Base-by-base conservation (phyloP, 2,113 vertebrate species). In the Paramormyrops kingsleyae region DNA sequence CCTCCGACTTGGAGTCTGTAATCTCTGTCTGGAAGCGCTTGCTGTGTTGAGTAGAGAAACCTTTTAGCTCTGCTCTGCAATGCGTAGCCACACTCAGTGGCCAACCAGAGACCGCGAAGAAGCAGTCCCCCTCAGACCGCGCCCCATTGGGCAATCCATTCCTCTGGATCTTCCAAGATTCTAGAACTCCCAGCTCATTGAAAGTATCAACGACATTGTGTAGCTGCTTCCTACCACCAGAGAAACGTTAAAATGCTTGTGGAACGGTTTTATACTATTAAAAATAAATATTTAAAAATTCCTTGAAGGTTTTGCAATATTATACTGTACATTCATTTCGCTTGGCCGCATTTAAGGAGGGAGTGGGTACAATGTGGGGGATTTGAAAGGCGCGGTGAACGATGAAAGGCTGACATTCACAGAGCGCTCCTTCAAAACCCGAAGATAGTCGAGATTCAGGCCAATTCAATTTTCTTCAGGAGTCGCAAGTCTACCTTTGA, bases 401-500 rank as follows among this genome's bases (percentile, higher is more conserved):
- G 47, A 39, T 53, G 21, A 56, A 87, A 56, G 88, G 47, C 15
- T 83, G 49, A 10, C 47, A 89, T 77, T 83, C 88, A 56, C 52
- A 39, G 31, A 83, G 88, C 70, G 44, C n/a, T 15, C 49, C 35
- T 46, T 89, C 27, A 35, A 12, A 89, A 39, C 27, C 17, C 6
- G 19, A 10, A n/a, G 80, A 52, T 42, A 31, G 50, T 39, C 0
- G 5, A 21, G 24, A 27, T 50, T 10, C 35, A 66, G 88, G 44
- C 31, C 35, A 83, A 31, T 83, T 84, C 50, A 56, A 44, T 44
- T 84, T 59, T 31, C 39, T 52, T 46, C 83, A 46, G 27, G 74
- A 89, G 88, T 89, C 77, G 27, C 70, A 52, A 89, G 88, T 83
- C 52, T 56, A 83, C n/a, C 66, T 83, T 89, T 44, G 42, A 83